A percentile compares a stretch with the other conserved stretches of the same genome.
phyloP scores from a whole-genome alignment of 2,113 vertebrate genomes.

The Galbula dea region DNA sequence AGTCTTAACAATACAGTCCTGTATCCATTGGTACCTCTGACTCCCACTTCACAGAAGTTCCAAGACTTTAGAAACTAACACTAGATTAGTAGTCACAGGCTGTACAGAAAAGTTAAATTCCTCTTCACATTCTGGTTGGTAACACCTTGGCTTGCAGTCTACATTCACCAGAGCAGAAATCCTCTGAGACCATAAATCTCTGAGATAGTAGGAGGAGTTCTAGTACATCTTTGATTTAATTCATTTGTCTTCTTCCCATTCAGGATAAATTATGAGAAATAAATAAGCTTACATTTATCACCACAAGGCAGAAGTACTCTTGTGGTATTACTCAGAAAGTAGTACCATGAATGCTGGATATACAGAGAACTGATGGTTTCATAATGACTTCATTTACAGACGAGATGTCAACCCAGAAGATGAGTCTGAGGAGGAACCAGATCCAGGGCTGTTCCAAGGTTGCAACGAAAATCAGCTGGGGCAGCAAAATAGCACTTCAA shows the following conservation, averaged over 20 bases:
- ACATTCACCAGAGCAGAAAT: neutral
- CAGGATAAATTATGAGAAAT: neutral
- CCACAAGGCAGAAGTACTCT: neutral
- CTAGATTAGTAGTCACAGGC: neutral
- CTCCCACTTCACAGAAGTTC: neutral
- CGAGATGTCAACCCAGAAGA: neutral
- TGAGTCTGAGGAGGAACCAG: slow-evolving; percentile 18
- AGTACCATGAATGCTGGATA: neutral
- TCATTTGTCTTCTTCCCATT: neutral
- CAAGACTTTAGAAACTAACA: neutral
- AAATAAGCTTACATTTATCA: neutral
- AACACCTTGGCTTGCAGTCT: neutral
- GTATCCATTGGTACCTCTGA: neutral
- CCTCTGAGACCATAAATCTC: neutral
- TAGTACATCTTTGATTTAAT: neutral
- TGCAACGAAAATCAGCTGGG: slow-evolving; percentile 19
- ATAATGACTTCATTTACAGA: slow-evolving; percentile 26
- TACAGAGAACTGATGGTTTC: neutral
- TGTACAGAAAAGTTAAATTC: neutral
- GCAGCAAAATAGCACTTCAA: neutral
- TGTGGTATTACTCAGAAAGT: neutral
- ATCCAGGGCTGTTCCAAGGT: slow-evolving; percentile 45
- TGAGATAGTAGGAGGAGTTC: neutral
- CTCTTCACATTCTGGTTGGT: neutral
- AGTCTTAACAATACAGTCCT: neutral